Base-by-base conservation (phyloP, 2,888 invertebrate genomes). In the Xanthostigma xanthostigma region DNA sequence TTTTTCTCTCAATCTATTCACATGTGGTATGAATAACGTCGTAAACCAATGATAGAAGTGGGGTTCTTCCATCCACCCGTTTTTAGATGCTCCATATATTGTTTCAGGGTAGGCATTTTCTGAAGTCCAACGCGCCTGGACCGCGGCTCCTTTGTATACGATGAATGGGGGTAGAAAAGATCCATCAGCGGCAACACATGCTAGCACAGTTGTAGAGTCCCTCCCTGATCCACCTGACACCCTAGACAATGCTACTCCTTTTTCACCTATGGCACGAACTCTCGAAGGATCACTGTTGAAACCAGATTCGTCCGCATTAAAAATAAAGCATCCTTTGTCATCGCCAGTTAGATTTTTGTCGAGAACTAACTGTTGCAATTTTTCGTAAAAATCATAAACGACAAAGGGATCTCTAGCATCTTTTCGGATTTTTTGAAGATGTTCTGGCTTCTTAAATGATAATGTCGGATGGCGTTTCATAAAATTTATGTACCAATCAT, bases 21-120 rank as follows among this genome's bases (percentile, higher is more conserved):
- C 44, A 44, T 44, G 44, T 10, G 33, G 9, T 11, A 44, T 13
- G 13, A 44, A 44, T 11, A 9, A 44, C 9, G 9, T 9, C 10
- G 9, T 13, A 34, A 44, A 44, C 44, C 44, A 44, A 17, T 44
- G 35, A 44, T 27, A 44, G 27, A 51, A 41, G 39, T 44, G 37
- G 34, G 50, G 45, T 33, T 50, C 49, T 46, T 55, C 53, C 55
- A 57, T 57, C 53, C 55, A 57, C 12, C 55, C 55, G 45, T 57
- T 56, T 38, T 51, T 40, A 37, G 55, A 52, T 14, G 53, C 51
- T 9, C 50, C 53, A 44, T 56, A 55, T 44, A 46, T 14, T 10
- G 54, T 56, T 27, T 54, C 54, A 36, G 54, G 51, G 49, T 51
- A 53, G 36, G 49, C 27, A 17, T 50, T 41, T 34, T 47, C 48